Percentiles rank a stretch among this genome's conserved stretches.
phyloP scores from a whole-genome alignment of 2,888 invertebrate species.

The Macrophya alboannulata region DNA sequence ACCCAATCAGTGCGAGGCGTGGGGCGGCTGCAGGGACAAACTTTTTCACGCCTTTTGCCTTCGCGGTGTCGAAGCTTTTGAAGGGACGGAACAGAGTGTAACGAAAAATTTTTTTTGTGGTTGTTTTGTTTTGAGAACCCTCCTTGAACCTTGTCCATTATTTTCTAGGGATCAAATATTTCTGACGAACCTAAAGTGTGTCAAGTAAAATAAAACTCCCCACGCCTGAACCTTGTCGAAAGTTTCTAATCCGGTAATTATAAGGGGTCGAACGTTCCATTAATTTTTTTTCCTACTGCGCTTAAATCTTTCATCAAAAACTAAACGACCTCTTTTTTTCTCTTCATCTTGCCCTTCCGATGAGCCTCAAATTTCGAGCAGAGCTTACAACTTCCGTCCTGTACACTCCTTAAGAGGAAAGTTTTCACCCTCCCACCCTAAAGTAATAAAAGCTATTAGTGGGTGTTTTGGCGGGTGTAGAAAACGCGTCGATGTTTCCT shows the following conservation, averaged over 20 bases:
- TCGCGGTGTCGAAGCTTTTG: neutral
- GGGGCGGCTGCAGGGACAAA: neutral
- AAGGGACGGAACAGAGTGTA: neutral
- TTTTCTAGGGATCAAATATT: neutral
- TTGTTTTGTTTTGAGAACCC: neutral
- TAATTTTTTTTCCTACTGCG: neutral
- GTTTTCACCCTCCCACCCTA: conserved; percentile 38
- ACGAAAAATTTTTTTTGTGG: neutral
- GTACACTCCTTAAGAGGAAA: conserved; percentile 8
- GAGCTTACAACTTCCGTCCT: neutral
- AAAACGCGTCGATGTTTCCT: conserved; percentile 30
- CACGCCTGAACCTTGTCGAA: neutral
- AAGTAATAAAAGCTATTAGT: conserved; percentile 31
- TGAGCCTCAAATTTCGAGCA: neutral
- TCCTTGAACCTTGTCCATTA: neutral
- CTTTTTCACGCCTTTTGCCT: conserved; percentile 42
- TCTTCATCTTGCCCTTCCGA: neutral
- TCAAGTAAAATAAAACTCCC: neutral
- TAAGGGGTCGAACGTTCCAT: conserved; percentile 1
- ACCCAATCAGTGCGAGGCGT: conserved; percentile 39
- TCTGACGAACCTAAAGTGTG: neutral
- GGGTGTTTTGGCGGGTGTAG: neutral
- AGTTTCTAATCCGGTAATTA: conserved; percentile 23
- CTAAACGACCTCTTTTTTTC: neutral
- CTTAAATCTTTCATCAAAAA: conserved; percentile 20